A percentile compares a stretch with the other conserved stretches of the same genome.
These are phyloP conservation scores for Hymenopus coronatus DNA, from an alignment of 2,888 invertebrate genomes.

Conservation along the genomic window DNA sequence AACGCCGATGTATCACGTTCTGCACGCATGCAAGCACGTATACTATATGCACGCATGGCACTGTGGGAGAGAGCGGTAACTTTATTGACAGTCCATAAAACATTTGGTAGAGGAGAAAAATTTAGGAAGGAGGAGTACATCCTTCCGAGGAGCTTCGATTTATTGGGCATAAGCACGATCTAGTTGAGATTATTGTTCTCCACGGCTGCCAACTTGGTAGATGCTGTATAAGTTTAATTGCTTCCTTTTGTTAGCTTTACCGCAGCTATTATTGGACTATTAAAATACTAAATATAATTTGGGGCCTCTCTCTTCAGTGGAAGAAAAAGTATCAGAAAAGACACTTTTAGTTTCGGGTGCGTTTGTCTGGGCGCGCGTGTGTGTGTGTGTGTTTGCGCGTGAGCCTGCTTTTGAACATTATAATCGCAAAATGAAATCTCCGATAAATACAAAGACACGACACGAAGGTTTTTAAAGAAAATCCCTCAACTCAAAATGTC, in stretches of 20 bases:
- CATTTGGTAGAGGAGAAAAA: not conserved
- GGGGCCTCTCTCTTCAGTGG: too few species aligned
- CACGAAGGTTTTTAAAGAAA: too few species aligned
- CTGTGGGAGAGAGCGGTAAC: not conserved
- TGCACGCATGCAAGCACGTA: not conserved
- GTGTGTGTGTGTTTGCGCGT: too few species aligned
- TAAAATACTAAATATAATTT: too few species aligned
- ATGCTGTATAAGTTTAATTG: not conserved
- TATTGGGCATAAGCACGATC: not conserved
- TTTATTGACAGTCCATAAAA: not conserved
- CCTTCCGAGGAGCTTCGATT: not conserved
- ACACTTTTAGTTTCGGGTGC: too few species aligned
- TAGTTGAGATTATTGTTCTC: not conserved
- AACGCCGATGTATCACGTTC: not conserved
- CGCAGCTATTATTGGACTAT: too few species aligned
- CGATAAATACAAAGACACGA: too few species aligned
- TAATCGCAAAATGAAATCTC: too few species aligned
- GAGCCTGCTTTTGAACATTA: too few species aligned
- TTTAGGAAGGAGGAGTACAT: not conserved
- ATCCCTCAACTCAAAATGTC: too few species aligned
- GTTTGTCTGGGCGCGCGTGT: too few species aligned
- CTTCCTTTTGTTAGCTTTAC: not conserved
- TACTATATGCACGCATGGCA: not conserved
- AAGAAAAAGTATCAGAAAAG: too few species aligned
- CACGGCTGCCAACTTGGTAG: not conserved